Base-by-base conservation (phyloP, 2,113 vertebrate genomes). In the Dipodomys spectabilis region DNA sequence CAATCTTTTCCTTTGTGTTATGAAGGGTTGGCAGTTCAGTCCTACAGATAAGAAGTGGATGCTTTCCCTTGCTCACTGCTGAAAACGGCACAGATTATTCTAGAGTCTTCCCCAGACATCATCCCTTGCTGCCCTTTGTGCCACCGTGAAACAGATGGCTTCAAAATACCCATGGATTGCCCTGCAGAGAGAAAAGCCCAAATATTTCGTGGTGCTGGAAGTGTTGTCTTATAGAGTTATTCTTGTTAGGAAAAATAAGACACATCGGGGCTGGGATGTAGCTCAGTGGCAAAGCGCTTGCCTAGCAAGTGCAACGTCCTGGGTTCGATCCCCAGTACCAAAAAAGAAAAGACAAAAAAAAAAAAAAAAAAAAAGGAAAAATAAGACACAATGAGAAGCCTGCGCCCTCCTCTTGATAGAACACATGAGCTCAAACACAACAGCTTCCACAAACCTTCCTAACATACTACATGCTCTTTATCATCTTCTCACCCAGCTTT, bases 341-440 rank as follows among this genome's bases (percentile, higher is more conserved):
- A n/a, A n/a, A n/a, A n/a, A n/a, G n/a, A n/a, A n/a, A n/a, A n/a
- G n/a, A n/a, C n/a, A n/a, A n/a, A n/a, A n/a, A 86, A 94, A 65
- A 74, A 28, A 39, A 67, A 86, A 86, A 94, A 65, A 74, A 28
- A 39, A 67, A 86, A n/a, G n/a, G n/a, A n/a, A n/a, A n/a, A 74
- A n/a, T 45, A 67, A 86, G 91, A 69, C 22, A 39, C 22, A n/a
- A 28, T 32, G 13, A 60, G 20, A 65, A 88, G 72, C 20, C 11
- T 18, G 12, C 68, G 4, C 22, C 45, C 11, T 53, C 16, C 81
- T n/a, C 7, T 68, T 62, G 78, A 94, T 92, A 65, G 85, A 85
- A 82, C 68, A 8, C 0, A 49, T 86, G 30, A 74, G 7, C 6
- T n/a, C 22, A 88, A 77, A 39, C 53, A 28, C 65, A 88, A 75